Percentiles rank a stretch among this genome's conserved stretches.
Conservation (phyloP, 2,797 vertebrate genomes). For the Lagorchestes hirsutus region DNA sequence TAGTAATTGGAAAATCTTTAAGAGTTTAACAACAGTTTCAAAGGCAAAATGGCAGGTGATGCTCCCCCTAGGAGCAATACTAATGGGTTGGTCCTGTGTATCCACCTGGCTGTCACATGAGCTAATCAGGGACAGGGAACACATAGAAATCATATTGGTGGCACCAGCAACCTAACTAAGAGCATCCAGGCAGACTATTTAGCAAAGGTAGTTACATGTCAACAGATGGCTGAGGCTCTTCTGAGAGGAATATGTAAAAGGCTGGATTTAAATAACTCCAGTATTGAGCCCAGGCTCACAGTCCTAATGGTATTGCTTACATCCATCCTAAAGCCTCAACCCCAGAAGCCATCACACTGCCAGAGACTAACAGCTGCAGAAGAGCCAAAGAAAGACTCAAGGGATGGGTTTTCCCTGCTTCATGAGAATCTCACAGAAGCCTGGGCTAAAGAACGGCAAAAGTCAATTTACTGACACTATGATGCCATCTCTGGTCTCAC, state of each 20-base stretch:
- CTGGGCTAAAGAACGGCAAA: neutral
- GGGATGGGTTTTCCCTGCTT: neutral
- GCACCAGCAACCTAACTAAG: slow-evolving; percentile 17
- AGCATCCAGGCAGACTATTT: neutral
- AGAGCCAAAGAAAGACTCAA: neutral
- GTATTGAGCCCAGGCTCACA: neutral
- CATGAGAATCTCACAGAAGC: neutral
- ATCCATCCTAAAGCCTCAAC: neutral
- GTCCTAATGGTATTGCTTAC: neutral
- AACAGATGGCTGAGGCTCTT: neutral
- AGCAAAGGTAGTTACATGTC: slow-evolving; percentile 14
- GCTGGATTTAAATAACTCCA: neutral
- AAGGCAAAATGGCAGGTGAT: slow-evolving; percentile 64
- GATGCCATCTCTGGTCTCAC: neutral
- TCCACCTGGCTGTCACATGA: neutral
- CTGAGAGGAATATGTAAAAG: neutral
- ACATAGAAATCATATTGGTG: slow-evolving; percentile 31
- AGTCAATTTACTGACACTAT: neutral
- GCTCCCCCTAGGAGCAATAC: slow-evolving; percentile 18
- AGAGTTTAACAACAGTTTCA: slow-evolving; percentile 74
- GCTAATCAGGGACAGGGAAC: neutral
- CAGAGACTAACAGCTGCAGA: neutral
- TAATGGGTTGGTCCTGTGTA: slow-evolving; percentile 6
- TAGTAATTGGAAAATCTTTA: slow-evolving; percentile 79
- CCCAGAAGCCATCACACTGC: neutral